Evolutionary conservation across 2,888 invertebrate species (phyloP).

Genomic region (Thelaira solivaga): DNA sequence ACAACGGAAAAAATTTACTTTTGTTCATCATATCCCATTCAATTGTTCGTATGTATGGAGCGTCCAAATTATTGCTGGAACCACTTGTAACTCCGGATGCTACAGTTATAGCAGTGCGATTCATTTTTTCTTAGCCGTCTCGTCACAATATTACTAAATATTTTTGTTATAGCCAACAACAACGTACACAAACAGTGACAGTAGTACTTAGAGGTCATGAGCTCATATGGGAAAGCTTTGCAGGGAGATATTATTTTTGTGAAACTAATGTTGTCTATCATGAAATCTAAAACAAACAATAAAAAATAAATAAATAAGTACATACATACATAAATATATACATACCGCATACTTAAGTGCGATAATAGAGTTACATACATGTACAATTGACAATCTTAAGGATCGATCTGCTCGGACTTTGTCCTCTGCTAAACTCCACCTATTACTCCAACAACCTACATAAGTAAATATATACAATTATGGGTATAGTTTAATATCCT

Average conservation of each 20-base stretch:
- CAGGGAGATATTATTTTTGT: background rate
- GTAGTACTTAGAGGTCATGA: slow-evolving; percentile 35
- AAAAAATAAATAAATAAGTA: background rate
- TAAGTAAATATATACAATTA: too few relatives aligned
- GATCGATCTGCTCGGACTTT: background rate
- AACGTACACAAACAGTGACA: slow-evolving; percentile 7
- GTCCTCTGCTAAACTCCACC: background rate
- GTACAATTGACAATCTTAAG: background rate
- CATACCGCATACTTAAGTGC: background rate
- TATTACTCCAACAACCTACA: too few relatives aligned
- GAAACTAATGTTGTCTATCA: background rate
- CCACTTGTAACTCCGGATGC: slow-evolving; percentile 63
- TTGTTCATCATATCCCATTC: slow-evolving; percentile 99
- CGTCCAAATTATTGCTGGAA: slow-evolving; percentile 65
- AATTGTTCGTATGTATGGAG: slow-evolving; percentile 86
- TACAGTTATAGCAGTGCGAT: slow-evolving; percentile 63
- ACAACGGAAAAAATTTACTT: slow-evolving; percentile 93
- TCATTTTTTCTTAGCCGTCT: slow-evolving; percentile 25
- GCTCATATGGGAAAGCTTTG: slow-evolving; percentile 23
- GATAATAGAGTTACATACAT: too few relatives aligned
- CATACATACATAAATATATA: background rate
- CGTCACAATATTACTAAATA: background rate
- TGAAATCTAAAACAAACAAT: slow-evolving; percentile 21
- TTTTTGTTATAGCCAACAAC: background rate
- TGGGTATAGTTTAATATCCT: too few relatives aligned